These are phyloP conservation scores for Mactromeris polynyma DNA, from an alignment of 2,888 invertebrate species.

Conservation along the genomic window DNA sequence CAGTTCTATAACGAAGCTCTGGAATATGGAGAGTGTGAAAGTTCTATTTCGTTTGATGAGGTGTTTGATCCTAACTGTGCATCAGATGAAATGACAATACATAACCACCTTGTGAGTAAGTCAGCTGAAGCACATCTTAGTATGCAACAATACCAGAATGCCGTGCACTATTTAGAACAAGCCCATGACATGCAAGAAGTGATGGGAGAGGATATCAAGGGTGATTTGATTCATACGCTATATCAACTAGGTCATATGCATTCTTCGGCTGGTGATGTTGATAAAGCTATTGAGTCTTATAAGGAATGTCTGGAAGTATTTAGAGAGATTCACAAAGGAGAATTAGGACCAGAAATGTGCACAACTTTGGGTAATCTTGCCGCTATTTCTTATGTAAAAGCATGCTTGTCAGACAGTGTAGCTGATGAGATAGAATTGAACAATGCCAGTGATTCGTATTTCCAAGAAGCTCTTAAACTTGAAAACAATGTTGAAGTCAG, in stretches of 20 bases:
- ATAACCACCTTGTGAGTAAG: constrained; percentile 85
- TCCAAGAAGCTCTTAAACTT: constrained; percentile 83
- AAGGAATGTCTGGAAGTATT: constrained; percentile 85
- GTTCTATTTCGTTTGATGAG: constrained; percentile 75
- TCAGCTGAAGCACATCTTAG: constrained; percentile 86
- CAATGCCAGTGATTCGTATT: constrained; percentile 82
- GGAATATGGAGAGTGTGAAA: constrained; percentile 81
- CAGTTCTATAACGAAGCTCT: constrained; percentile 85
- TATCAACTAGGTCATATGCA: constrained; percentile 86
- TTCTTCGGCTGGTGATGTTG: constrained; percentile 85
- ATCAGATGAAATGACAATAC: constrained; percentile 84
- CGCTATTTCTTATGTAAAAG: constrained; percentile 86
- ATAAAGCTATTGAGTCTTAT: constrained; percentile 86
- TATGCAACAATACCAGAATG: constrained; percentile 85
- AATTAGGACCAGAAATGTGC: constrained; percentile 84
- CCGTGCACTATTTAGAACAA: constrained; percentile 85
- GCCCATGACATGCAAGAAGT: constrained; percentile 86
- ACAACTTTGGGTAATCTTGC: constrained; percentile 84
- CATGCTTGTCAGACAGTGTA: constrained; percentile 83
- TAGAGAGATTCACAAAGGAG: constrained; percentile 81
- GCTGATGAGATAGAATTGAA: constrained; percentile 83
- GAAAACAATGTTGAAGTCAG: constrained; percentile 81
- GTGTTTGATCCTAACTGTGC: constrained; percentile 76
- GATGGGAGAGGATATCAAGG: constrained; percentile 85
- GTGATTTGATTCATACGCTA: constrained; percentile 84